Base-by-base conservation (phyloP, 2,888 invertebrate genomes). In the Caenorhabditis sp. region DNA sequence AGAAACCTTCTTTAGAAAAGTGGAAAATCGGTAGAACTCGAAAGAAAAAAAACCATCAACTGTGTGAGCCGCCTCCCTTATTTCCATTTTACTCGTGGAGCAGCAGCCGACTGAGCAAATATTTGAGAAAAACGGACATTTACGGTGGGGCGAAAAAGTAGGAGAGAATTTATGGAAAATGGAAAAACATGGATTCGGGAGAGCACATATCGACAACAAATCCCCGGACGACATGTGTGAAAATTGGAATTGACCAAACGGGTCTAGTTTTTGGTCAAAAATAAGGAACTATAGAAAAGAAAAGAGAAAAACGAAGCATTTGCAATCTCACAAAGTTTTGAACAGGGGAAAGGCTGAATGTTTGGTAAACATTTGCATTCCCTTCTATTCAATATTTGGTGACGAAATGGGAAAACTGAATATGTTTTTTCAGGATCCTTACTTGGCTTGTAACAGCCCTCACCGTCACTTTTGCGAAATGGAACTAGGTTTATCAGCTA, bases 121-220 rank as follows among this genome's bases (percentile, higher is more conserved):
- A 68, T 68, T 68, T 68, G 66, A 66, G 49, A 66, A n/a, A 47
- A 54, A 44, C 28, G 66, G 41, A 68, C 68, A 38, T 68, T 68
- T 54, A 68, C 68, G 68, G 68, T 12, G 38, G n/a, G 24, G 14
- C n/a, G 31, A 68, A n/a, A 35, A 54, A 68, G 54, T 68, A 38
- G 54, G 26, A 68, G 26, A 22, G 22, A 38, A 26, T 51, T 68
- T n/a, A n/a, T 54, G 68, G 68, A 68, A 54, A 22, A 68, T 38
- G 35, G 31, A 28, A 63, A 68, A 51, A 68, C 54, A 68, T 68
- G 68, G 22, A 41, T 68, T 41, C 61, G 61, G 61, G 61, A 41
- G 63, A 41, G 63, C 63, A 64, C 63, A 64, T 64, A 64, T 64
- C 63, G 47, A 64, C 63, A 64, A 64, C 63, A 64, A 64, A 64